A percentile compares a stretch with the other conserved stretches of the same genome.
Evolutionary conservation across 2,888 invertebrate genomes (phyloP).

Genomic region (Ptychoptera contaminata): DNA sequence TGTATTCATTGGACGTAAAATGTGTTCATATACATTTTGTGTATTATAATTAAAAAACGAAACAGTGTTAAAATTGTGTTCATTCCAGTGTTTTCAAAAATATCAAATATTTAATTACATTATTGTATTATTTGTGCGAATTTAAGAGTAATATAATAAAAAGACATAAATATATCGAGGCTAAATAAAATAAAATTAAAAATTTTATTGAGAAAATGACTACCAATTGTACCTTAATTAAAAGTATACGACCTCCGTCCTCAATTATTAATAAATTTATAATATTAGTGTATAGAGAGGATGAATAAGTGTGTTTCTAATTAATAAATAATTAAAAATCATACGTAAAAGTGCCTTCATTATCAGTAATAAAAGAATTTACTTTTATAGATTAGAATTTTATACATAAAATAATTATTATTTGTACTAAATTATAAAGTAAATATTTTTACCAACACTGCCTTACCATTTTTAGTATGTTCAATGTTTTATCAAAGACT

Average conservation of each 20-base stretch:
- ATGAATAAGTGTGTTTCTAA: too few species aligned
- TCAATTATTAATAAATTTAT: slow-evolving; percentile 14
- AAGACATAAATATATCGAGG: neutral
- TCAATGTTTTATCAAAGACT: neutral
- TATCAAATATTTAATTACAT: too few species aligned
- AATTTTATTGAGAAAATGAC: slow-evolving; percentile 15
- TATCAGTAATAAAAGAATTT: too few species aligned
- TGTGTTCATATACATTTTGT: too few species aligned
- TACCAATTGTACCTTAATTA: slow-evolving; percentile 17
- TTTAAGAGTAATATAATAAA: too few species aligned
- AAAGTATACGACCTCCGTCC: slow-evolving; percentile 17
- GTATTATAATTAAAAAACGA: too few species aligned
- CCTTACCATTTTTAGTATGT: neutral
- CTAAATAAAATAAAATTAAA: neutral
- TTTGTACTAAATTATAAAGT: neutral
- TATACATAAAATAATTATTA: neutral
- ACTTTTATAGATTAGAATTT: too few species aligned
- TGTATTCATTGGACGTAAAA: too few species aligned
- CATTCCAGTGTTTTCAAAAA: neutral
- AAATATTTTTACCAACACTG: neutral
- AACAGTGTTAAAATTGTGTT: slow-evolving; percentile 4
- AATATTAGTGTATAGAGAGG: neutral
- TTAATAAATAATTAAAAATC: too few species aligned
- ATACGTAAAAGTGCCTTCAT: too few species aligned
- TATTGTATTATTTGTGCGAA: too few species aligned